These are phyloP conservation scores for Poecile montanus DNA, from an alignment of 2,797 vertebrate genomes.

Conservation along the genomic window DNA sequence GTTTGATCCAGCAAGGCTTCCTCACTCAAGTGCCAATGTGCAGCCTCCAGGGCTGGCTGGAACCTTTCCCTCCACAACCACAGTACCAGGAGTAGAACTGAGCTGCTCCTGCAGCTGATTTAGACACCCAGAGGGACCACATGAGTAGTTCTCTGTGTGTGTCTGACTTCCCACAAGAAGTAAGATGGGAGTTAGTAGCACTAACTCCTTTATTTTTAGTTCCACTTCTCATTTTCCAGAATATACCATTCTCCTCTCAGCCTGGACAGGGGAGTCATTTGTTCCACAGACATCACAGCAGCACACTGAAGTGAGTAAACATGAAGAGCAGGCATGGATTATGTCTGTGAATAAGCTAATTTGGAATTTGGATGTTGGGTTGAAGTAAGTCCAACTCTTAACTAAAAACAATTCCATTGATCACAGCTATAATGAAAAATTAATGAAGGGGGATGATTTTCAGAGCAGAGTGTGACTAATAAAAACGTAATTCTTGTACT, in stretches of 20 bases:
- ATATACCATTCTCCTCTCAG: not conserved
- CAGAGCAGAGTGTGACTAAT: not conserved
- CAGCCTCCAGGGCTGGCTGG: not conserved
- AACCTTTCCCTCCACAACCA: too few species aligned
- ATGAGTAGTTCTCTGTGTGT: rapidly evolving
- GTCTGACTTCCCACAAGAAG: not conserved
- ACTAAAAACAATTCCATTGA: not conserved
- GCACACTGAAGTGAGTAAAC: not conserved
- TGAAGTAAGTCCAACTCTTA: not conserved
- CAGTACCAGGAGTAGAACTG: rapidly evolving
- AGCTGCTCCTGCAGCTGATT: not conserved
- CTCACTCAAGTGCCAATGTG: rapidly evolving
- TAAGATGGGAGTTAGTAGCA: not conserved
- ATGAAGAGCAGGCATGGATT: not conserved
- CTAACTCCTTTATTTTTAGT: not conserved
- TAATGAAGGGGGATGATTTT: not conserved
- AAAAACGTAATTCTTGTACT: not conserved
- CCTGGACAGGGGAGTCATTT: not conserved
- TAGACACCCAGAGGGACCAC: not conserved
- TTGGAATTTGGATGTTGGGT: not conserved
- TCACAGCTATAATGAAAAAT: not conserved
- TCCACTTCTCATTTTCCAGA: not conserved
- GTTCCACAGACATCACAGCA: not conserved
- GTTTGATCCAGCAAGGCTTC: not conserved
- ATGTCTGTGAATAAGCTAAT: not conserved